A percentile compares a stretch with the other conserved stretches of the same genome.
Evolutionary conservation across 2,797 vertebrate species (phyloP).

Genomic region (Hapalemur alaotrensis): DNA sequence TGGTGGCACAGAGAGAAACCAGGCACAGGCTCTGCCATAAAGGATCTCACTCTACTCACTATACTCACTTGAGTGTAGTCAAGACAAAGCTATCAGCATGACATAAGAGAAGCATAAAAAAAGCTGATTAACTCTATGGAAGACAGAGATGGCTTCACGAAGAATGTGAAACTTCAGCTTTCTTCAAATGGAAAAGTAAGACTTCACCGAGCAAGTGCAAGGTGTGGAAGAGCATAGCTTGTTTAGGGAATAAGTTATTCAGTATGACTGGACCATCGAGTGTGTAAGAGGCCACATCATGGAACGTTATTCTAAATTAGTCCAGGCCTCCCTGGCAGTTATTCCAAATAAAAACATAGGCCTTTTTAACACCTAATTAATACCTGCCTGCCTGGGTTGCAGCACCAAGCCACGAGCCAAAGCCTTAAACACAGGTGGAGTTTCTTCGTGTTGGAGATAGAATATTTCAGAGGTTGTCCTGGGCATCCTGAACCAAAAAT

Average conservation of each 20-base stretch:
- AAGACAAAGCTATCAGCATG: background rate
- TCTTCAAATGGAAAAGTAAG: background rate
- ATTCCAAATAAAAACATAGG: background rate
- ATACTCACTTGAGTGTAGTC: background rate
- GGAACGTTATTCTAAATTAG: background rate
- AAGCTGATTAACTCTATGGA: background rate
- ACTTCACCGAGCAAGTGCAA: background rate
- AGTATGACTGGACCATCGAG: fast-evolving
- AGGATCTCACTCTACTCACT: background rate
- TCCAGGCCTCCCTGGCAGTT: background rate
- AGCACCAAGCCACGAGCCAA: background rate
- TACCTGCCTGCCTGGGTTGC: background rate
- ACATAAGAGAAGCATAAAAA: background rate
- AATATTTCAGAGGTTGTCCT: background rate
- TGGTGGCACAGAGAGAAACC: background rate
- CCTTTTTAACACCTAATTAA: background rate
- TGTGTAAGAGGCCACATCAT: background rate
- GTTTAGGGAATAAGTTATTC: background rate
- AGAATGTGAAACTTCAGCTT: background rate
- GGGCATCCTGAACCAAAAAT: background rate
- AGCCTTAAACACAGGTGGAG: background rate
- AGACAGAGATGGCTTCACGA: background rate
- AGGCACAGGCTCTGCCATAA: background rate
- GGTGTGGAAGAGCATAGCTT: background rate
- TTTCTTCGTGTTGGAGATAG: background rate